phyloP scores from a whole-genome alignment of 2,797 vertebrate genomes.

The Leptoclinus maculatus region DNA sequence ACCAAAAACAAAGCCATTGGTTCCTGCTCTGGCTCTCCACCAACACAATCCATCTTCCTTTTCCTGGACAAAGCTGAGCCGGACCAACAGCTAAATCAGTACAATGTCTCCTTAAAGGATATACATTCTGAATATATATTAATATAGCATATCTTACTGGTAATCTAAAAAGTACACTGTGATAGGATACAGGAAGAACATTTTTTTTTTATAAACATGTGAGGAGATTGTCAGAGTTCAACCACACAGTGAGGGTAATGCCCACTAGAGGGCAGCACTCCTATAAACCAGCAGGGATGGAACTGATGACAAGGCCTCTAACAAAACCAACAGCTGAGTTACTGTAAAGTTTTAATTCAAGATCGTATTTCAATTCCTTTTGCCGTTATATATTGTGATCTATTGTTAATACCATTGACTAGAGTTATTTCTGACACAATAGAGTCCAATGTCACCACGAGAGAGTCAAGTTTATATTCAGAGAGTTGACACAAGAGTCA shows the following conservation, averaged over 20 bases:
- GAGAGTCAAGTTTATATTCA: background rate
- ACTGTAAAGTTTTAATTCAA: background rate
- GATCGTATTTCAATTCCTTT: background rate
- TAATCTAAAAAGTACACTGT: background rate
- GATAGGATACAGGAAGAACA: background rate
- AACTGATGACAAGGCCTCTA: background rate
- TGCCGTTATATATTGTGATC: background rate
- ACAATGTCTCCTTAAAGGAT: background rate
- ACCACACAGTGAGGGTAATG: background rate
- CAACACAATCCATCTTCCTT: conserved; percentile 66
- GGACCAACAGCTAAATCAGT: conserved; percentile 9
- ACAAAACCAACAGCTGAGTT: background rate
- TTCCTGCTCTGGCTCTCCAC: conserved; percentile 69
- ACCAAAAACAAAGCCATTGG: conserved; percentile 69
- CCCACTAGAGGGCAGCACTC: background rate
- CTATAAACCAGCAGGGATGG: background rate
- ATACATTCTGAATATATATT: background rate
- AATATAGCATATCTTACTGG: background rate
- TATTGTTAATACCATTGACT: no score
- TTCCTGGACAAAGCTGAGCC: conserved; percentile 48
- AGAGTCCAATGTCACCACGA: background rate
- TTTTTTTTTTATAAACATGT: background rate
- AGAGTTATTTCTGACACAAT: background rate
- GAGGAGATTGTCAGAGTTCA: background rate
- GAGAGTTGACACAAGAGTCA: background rate